phyloP scores from a whole-genome alignment of 2,113 vertebrate species.

The Anoura caudifer region DNA sequence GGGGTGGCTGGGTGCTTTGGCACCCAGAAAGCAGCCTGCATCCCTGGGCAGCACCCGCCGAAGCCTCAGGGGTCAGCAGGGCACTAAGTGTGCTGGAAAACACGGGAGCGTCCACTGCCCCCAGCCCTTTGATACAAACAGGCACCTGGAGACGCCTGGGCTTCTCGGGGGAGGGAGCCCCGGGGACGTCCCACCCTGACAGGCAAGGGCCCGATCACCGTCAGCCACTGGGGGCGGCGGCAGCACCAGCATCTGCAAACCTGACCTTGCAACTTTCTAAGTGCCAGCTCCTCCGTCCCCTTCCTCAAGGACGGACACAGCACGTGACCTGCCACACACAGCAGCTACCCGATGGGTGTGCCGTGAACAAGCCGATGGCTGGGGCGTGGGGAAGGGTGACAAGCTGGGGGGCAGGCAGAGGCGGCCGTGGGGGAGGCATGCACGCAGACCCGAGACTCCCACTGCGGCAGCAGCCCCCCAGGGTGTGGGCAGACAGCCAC shows the following conservation, averaged over 20 bases:
- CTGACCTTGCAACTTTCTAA: not conserved
- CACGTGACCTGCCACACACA: not conserved
- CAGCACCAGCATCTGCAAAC: not conserved
- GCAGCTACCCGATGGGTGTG: not conserved
- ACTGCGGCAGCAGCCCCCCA: not conserved
- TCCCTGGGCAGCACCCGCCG: not conserved
- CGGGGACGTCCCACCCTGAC: not conserved
- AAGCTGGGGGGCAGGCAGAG: not conserved
- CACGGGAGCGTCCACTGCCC: not conserved
- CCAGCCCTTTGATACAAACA: not conserved
- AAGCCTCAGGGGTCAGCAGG: too few relatives aligned
- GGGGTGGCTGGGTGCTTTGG: too few relatives aligned
- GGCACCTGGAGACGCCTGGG: not conserved
- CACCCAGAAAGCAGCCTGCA: not conserved
- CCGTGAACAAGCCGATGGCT: not conserved
- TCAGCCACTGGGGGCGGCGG: not conserved
- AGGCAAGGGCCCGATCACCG: not conserved
- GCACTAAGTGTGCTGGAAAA: not conserved
- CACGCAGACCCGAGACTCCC: not conserved
- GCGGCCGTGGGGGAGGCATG: not conserved
- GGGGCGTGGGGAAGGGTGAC: not conserved
- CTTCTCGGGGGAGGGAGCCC: not conserved
- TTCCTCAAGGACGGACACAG: not conserved
- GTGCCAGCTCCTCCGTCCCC: not conserved
- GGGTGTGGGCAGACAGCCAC: not conserved